Percentiles rank a stretch among this genome's conserved stretches.
Evolutionary conservation across 1,140 invertebrate species (phyloP).

Genomic region (Lordiphosa mommai): DNA sequence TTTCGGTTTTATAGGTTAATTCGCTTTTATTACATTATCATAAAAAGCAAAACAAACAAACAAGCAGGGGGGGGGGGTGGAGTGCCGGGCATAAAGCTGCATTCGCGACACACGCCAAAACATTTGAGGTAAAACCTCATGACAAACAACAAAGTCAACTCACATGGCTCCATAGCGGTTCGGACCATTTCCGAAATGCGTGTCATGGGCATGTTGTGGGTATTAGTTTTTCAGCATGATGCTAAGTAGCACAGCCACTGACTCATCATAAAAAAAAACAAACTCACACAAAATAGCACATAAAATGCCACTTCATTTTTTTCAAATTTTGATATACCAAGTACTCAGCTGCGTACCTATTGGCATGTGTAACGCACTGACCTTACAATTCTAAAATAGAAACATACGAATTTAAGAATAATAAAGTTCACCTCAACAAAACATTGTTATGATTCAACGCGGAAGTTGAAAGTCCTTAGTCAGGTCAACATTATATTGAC

Average conservation of each 20-base stretch:
- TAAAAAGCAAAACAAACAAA: constrained; percentile 52
- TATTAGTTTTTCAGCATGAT: constrained; percentile 36
- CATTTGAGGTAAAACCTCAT: constrained; percentile 57
- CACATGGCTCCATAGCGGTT: constrained; percentile 16
- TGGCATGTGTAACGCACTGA: too few relatives aligned
- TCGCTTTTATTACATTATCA: constrained; percentile 78
- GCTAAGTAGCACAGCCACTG: constrained; percentile 11
- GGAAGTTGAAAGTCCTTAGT: too few relatives aligned
- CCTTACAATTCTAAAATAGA: too few relatives aligned
- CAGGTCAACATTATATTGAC: too few relatives aligned
- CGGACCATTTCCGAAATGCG: constrained; percentile 42
- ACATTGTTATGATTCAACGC: too few relatives aligned
- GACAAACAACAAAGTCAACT: constrained; percentile 18
- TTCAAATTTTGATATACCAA: neutral
- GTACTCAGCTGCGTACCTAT: too few relatives aligned
- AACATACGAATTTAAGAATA: too few relatives aligned
- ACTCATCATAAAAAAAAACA: constrained; percentile 38
- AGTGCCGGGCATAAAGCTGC: constrained; percentile 1
- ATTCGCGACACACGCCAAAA: constrained; percentile 34
- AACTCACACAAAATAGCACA: constrained; percentile 49
- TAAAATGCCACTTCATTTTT: constrained; percentile 52
- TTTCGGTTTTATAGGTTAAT: constrained; percentile 77
- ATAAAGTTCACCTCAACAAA: too few relatives aligned
- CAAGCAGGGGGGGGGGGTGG: neutral
- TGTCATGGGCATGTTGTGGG: constrained; percentile 35